A percentile compares a stretch with the other conserved stretches of the same genome.
phyloP scores from a whole-genome alignment of 1,140 invertebrate species.

The Aethina tumida region DNA sequence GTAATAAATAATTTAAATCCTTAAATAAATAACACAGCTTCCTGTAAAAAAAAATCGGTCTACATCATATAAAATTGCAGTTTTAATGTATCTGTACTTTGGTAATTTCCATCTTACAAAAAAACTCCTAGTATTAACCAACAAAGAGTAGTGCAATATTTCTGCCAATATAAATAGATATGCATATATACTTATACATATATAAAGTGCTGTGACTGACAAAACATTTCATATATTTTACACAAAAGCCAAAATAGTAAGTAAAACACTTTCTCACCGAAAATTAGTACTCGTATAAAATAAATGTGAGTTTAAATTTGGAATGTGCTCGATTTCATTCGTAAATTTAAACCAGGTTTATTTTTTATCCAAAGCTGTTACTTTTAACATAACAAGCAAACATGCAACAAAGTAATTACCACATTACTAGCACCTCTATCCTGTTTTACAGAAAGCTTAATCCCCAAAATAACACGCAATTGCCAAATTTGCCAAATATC shows the following conservation, averaged over 20 bases:
- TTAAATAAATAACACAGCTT: slow-evolving; percentile 8
- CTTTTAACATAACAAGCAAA: slow-evolving; percentile 23
- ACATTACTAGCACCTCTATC: slow-evolving; percentile 22
- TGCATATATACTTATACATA: slow-evolving; percentile 7
- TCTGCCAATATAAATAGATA: slow-evolving; percentile 10
- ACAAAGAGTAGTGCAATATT: slow-evolving; percentile 20
- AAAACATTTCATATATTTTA: slow-evolving; percentile 11
- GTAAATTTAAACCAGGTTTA: not conserved
- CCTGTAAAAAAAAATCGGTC: too few species aligned
- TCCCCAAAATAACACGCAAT: not conserved
- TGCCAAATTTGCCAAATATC: slow-evolving; percentile 2
- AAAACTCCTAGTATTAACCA: slow-evolving; percentile 21
- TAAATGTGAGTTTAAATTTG: too few species aligned
- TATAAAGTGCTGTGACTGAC: slow-evolving; percentile 10
- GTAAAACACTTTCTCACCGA: slow-evolving; percentile 5
- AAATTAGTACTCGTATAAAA: slow-evolving; percentile 11
- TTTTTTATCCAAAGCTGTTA: not conserved
- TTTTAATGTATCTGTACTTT: slow-evolving; percentile 8
- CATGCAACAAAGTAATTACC: slow-evolving; percentile 20
- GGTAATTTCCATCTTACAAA: slow-evolving; percentile 18
- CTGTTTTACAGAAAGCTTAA: slow-evolving; percentile 13
- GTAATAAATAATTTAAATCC: too few species aligned
- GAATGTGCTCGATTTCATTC: slow-evolving; percentile 1
- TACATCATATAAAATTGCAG: slow-evolving; percentile 9
- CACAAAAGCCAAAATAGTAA: slow-evolving; percentile 14